These are phyloP conservation scores for Stictonetta naevosa DNA, from an alignment of 2,113 vertebrate species.

Conservation along the genomic window DNA sequence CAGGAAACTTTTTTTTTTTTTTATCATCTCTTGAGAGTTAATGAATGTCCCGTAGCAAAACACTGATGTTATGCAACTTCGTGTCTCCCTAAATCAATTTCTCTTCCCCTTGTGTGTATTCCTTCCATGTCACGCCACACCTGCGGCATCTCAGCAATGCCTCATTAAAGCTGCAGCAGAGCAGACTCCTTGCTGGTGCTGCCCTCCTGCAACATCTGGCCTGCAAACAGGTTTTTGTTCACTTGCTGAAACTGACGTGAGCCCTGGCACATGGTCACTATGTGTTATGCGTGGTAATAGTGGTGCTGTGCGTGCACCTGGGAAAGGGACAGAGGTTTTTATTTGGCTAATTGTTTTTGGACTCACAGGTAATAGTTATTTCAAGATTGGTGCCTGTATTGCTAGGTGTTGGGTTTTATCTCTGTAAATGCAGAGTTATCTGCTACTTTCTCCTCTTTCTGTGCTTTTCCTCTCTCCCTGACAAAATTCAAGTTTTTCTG, in stretches of 20 bases:
- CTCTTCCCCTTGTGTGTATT: background rate
- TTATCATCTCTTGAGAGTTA: background rate
- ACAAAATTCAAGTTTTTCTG: background rate
- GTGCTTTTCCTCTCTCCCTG: background rate
- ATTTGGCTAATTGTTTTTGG: background rate
- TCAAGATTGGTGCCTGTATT: background rate
- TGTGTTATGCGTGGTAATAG: background rate
- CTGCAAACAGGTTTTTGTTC: background rate
- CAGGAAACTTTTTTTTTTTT: background rate
- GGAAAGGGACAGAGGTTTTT: background rate
- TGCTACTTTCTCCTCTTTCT: background rate
- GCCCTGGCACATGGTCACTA: accelerated
- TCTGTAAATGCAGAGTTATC: background rate
- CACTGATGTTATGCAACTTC: background rate
- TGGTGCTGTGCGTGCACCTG: background rate
- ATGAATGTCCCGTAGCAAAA: background rate
- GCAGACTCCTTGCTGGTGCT: background rate
- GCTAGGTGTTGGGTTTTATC: background rate
- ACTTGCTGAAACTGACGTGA: background rate
- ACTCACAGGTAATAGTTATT: background rate
- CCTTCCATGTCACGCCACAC: background rate
- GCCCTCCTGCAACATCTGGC: background rate
- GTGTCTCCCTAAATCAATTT: constrained; percentile 18
- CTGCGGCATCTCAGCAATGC: background rate
- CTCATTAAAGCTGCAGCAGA: background rate